phyloP scores from a whole-genome alignment of 2,113 vertebrate species.

The Ictidomys tridecemlineatus region DNA sequence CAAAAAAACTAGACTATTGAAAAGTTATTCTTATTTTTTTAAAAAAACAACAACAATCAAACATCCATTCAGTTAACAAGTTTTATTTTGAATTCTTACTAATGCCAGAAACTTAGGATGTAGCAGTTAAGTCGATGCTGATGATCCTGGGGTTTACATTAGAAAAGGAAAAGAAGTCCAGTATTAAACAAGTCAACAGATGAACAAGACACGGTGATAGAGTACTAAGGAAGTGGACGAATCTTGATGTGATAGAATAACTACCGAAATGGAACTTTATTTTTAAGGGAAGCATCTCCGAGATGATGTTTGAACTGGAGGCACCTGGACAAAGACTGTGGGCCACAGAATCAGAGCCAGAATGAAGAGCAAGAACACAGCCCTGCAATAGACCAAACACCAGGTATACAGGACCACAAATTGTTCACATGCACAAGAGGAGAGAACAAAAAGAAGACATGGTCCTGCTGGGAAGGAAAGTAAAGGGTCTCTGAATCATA shows the following conservation, averaged over 20 bases:
- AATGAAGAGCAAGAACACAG: not conserved
- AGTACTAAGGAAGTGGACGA: not conserved
- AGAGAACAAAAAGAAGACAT: not conserved
- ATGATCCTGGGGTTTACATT: not conserved
- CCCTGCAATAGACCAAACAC: not conserved
- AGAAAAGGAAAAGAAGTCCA: not conserved
- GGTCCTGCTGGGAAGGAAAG: not conserved
- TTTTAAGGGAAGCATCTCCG: not conserved
- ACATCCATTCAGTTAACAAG: constrained; percentile 26
- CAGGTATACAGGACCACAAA: not conserved
- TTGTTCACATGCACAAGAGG: not conserved
- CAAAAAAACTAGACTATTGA: not conserved
- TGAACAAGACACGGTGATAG: not conserved
- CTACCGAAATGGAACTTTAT: not conserved
- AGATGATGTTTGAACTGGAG: not conserved
- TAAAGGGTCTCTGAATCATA: not conserved
- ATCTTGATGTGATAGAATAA: not conserved
- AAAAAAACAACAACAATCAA: constrained; percentile 40
- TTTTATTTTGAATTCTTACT: constrained; percentile 65
- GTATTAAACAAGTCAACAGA: not conserved
- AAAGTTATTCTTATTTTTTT: constrained; percentile 10
- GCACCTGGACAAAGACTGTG: not conserved
- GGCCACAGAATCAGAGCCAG: not conserved
- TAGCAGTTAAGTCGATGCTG: not conserved
- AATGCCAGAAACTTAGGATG: not conserved